A percentile compares a stretch with the other conserved stretches of the same genome.
These are phyloP conservation scores for Sycophila sp. DNA, from an alignment of 1,140 invertebrate genomes.

Conservation along the genomic window DNA sequence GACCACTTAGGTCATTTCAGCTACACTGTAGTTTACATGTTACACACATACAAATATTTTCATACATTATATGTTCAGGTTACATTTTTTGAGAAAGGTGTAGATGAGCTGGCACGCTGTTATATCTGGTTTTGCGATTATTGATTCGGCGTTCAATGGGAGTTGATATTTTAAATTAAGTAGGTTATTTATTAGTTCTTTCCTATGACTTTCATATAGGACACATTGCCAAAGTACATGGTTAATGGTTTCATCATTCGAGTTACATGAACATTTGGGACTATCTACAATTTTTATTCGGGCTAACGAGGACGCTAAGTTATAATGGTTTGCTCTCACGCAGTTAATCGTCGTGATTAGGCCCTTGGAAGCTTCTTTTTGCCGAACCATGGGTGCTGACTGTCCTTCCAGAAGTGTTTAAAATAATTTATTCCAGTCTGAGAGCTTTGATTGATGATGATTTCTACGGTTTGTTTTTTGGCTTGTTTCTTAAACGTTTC, in stretches of 20 bases:
- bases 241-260: not conserved
- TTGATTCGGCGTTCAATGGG: not conserved
- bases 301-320: not conserved
- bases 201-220: not conserved
- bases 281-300: not conserved
- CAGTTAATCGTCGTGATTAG: not conserved
- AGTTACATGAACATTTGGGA: not conserved
- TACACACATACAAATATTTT: no score
- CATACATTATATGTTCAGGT: not conserved
- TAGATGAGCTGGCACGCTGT: not conserved
- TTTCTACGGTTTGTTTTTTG: not conserved
- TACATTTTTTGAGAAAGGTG: not conserved
- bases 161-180: not conserved
- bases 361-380: not conserved
- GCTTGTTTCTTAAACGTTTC: not conserved
- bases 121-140: not conserved
- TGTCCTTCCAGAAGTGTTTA: not conserved
- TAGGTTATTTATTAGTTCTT: not conserved
- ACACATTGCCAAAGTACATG: not conserved
- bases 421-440: not conserved
- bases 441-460: not conserved
- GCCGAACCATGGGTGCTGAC: not conserved
- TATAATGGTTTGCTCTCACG: not conserved
- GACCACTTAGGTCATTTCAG: no score
- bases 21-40: no score